phyloP scores from a whole-genome alignment of 2,797 vertebrate genomes.

The Naso thynnoides region DNA sequence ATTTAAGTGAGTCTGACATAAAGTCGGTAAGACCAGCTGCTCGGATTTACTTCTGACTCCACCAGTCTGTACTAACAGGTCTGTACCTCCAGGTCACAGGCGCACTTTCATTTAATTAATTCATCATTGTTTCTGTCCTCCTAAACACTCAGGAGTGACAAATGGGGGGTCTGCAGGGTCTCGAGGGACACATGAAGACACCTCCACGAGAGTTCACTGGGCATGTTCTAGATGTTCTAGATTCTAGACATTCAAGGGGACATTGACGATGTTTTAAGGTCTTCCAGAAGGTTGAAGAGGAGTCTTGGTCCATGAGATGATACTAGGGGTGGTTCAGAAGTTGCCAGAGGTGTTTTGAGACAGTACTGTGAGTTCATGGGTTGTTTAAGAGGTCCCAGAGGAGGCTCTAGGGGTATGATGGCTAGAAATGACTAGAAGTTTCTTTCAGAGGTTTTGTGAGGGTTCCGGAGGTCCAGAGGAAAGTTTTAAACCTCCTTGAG shows the following conservation, averaged over 20 bases:
- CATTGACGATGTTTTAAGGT: neutral
- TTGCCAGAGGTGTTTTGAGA: too few relatives aligned
- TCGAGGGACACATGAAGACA: too few relatives aligned
- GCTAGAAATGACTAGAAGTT: neutral
- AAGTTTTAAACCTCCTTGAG: neutral
- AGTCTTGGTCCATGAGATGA: neutral
- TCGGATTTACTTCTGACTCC: neutral
- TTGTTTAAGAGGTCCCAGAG: neutral
- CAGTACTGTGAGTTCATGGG: neutral
- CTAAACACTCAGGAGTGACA: too few relatives aligned
- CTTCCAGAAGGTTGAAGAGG: neutral
- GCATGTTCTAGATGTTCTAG: neutral
- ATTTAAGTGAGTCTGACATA: conserved; percentile 41
- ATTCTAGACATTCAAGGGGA: neutral
- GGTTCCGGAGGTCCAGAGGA: neutral
- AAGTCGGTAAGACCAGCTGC: conserved; percentile 23
- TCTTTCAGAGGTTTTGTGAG: neutral
- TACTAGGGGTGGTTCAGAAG: neutral
- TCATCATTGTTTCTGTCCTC: too few relatives aligned
- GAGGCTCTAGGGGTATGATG: too few relatives aligned
- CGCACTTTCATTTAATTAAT: too few relatives aligned
- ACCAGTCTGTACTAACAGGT: neutral
- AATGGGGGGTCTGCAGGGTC: too few relatives aligned
- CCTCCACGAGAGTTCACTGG: neutral
- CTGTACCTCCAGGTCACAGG: neutral